A percentile compares a stretch with the other conserved stretches of the same genome.
Evolutionary conservation across 2,888 invertebrate genomes (phyloP).

Genomic region (Leptinotarsa juncta): DNA sequence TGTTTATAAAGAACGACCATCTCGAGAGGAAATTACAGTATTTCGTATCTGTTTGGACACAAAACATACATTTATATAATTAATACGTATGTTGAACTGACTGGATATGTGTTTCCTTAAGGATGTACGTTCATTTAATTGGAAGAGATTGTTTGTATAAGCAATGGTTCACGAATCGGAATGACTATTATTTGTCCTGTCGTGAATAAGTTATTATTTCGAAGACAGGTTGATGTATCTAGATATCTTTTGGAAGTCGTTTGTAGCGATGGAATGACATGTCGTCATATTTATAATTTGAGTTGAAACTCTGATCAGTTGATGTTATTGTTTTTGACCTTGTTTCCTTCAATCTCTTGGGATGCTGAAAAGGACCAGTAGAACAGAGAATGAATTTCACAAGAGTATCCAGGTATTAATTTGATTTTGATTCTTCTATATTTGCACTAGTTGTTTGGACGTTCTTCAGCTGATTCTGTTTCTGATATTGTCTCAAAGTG

Average conservation of each 20-base stretch:
- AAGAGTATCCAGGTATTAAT: no score
- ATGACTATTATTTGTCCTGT: slow-evolving; percentile 15
- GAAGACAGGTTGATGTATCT: background rate
- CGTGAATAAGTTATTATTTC: slow-evolving; percentile 16
- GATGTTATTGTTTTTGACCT: background rate
- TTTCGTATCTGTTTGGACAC: slow-evolving; percentile 8
- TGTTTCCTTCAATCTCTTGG: no score
- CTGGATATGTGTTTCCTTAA: slow-evolving; percentile 13
- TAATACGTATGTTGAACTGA: slow-evolving; percentile 9
- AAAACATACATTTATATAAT: slow-evolving; percentile 18
- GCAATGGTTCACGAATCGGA: slow-evolving; percentile 2
- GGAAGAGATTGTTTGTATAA: slow-evolving; percentile 14
- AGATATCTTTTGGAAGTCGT: slow-evolving; percentile 8
- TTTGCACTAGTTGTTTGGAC: no score
- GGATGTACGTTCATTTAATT: slow-evolving; percentile 14
- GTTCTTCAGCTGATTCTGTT: no score
- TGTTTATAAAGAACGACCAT: background rate
- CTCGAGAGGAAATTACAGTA: slow-evolving; percentile 13
- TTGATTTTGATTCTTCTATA: no score
- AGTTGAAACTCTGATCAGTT: background rate
- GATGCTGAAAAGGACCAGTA: no score
- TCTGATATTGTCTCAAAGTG: no score
- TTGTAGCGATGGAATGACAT: background rate
- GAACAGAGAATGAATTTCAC: no score
- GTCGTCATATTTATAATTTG: background rate